Evolutionary conservation across 1,140 invertebrate genomes (phyloP).

Genomic region (Calephelis virginiensis): DNA sequence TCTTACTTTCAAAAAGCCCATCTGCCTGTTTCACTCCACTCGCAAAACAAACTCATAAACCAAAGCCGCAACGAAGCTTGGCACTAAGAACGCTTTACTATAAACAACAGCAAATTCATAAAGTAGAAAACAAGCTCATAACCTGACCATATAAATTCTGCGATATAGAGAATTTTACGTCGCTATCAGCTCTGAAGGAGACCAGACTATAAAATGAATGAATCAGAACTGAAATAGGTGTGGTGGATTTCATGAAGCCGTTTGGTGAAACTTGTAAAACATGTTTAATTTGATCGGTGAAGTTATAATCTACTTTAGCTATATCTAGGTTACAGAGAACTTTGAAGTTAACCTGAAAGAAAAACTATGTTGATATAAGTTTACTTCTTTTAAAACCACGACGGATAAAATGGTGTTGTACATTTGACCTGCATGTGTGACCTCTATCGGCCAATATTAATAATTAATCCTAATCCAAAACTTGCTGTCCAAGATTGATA

Average conservation of each 20-base stretch:
- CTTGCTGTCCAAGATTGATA: too few relatives aligned
- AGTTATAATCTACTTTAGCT: not conserved
- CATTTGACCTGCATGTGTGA: too few relatives aligned
- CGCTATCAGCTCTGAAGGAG: not conserved
- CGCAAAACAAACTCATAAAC: too few relatives aligned
- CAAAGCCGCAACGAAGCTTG: not conserved
- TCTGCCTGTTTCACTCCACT: too few relatives aligned
- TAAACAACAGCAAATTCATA: not conserved
- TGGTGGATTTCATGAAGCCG: constrained; percentile 1
- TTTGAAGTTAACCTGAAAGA: too few relatives aligned
- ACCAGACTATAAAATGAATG: constrained; percentile 14
- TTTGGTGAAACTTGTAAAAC: constrained; percentile 10
- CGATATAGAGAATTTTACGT: constrained; percentile 19
- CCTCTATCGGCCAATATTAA: too few relatives aligned
- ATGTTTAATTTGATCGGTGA: constrained; percentile 4
- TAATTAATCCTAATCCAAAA: too few relatives aligned
- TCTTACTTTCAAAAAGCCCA: too few relatives aligned
- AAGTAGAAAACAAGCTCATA: constrained; percentile 6
- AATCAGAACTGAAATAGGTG: constrained; percentile 1
- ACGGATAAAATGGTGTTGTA: too few relatives aligned
- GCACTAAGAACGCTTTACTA: not conserved
- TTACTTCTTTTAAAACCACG: too few relatives aligned
- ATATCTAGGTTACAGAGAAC: not conserved
- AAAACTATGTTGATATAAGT: too few relatives aligned
- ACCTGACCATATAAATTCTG: constrained; percentile 21